These are phyloP conservation scores for Chrysina gloriosa DNA, from an alignment of 2,888 invertebrate species.

Conservation along the genomic window DNA sequence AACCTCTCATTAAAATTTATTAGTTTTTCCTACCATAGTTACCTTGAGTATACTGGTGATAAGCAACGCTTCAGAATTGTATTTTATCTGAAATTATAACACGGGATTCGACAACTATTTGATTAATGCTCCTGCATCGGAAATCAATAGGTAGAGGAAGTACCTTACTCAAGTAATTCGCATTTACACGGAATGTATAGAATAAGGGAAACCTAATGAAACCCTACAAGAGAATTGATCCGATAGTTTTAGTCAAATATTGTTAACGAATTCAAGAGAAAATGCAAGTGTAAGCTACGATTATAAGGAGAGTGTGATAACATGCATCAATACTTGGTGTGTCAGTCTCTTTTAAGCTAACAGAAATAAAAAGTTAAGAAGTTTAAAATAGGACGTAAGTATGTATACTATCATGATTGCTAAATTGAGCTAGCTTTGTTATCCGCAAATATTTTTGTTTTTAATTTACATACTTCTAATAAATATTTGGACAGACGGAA, in stretches of 20 bases:
- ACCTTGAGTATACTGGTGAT: not conserved
- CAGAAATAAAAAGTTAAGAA: no score
- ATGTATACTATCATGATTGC: no score
- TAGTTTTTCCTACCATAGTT: no score
- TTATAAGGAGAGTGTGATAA: no score
- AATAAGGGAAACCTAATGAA: not conserved
- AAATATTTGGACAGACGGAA: no score
- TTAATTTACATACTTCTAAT: no score
- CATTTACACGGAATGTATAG: not conserved
- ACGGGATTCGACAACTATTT: conserved; percentile 15
- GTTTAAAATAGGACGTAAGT: no score
- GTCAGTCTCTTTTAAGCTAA: no score
- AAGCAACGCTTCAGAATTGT: not conserved
- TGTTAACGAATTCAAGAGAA: not conserved
- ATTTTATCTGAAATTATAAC: not conserved
- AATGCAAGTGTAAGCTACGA: not conserved
- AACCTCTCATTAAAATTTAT: no score
- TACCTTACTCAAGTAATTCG: conserved; percentile 4
- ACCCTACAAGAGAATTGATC: not conserved
- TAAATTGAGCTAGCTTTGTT: no score
- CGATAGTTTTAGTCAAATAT: not conserved
- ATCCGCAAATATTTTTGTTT: no score
- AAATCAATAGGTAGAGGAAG: conserved; percentile 11
- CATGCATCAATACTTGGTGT: no score
- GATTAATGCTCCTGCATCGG: not conserved